Evolutionary conservation across 2,113 vertebrate species (phyloP).

Genomic region (Microcebus griseorufus): DNA sequence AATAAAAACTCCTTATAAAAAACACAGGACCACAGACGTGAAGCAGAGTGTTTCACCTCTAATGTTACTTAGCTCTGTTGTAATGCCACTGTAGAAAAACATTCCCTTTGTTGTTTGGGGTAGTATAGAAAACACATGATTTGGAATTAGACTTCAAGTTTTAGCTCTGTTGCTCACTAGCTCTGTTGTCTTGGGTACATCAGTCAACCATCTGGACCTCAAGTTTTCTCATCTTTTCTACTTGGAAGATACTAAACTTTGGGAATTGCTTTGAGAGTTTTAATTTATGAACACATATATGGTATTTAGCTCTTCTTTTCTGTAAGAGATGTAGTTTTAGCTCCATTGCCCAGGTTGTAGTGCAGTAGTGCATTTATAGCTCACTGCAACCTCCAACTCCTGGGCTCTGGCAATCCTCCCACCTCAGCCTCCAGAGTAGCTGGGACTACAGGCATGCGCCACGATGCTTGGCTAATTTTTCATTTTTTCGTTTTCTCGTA

Average conservation of each 20-base stretch:
- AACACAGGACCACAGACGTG: neutral
- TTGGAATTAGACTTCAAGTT: neutral
- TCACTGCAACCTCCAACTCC: too few relatives aligned
- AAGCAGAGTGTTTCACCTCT: neutral
- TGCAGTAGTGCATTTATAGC: too few relatives aligned
- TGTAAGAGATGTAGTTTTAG: too few relatives aligned
- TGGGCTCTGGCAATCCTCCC: too few relatives aligned
- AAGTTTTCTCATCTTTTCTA: neutral
- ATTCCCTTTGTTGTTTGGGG: neutral
- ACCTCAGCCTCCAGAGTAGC: too few relatives aligned
- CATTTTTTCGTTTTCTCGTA: too few relatives aligned
- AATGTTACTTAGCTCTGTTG: neutral
- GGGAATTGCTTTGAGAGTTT: too few relatives aligned
- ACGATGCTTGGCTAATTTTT: too few relatives aligned
- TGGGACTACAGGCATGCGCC: too few relatives aligned
- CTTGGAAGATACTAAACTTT: neutral
- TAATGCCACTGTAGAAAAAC: neutral
- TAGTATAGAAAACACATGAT: neutral
- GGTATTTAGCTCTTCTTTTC: neutral
- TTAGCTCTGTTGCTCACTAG: neutral
- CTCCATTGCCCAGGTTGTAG: too few relatives aligned
- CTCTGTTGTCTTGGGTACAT: neutral
- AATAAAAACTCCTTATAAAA: neutral
- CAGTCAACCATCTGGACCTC: neutral
- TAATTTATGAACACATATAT: too few relatives aligned